These are phyloP conservation scores for Erynnis tages DNA, from an alignment of 2,888 invertebrate genomes.

Conservation along the genomic window DNA sequence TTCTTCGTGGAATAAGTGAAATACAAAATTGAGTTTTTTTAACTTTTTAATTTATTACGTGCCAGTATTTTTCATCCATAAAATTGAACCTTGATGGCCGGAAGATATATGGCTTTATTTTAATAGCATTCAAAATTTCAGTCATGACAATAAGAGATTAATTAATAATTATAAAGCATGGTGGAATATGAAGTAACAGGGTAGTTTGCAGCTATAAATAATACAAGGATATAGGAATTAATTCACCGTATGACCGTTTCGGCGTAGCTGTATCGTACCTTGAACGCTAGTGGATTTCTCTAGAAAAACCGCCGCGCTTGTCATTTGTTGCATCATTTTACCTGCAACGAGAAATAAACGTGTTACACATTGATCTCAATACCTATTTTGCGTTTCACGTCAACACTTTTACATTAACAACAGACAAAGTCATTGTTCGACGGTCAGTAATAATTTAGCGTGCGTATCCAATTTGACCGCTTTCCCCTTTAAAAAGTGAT, in stretches of 20 bases:
- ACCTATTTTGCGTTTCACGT: not conserved
- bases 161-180: not conserved
- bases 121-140: not conserved
- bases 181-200: not conserved
- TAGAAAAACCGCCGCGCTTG: not conserved
- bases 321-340: not conserved
- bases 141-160: constrained; percentile 3
- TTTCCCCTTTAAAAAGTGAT: constrained; percentile 48
- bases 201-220: too few species aligned
- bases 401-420: constrained; percentile 17
- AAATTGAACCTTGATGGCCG: not conserved
- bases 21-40: not conserved
- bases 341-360: constrained; percentile 19
- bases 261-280: not conserved
- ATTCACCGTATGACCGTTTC: constrained; percentile 13
- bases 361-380: constrained; percentile 12
- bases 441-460: constrained; percentile 31
- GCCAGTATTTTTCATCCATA: constrained; percentile 2
- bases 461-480: constrained; percentile 49
- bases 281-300: not conserved
- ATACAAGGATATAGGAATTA: not conserved
- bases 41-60: constrained; percentile 9
- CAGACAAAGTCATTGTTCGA: constrained; percentile 15
- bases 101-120: constrained; percentile 13
- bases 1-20: not conserved